Conservation (phyloP, 2,113 vertebrate species). For the Tetrax tetrax region DNA sequence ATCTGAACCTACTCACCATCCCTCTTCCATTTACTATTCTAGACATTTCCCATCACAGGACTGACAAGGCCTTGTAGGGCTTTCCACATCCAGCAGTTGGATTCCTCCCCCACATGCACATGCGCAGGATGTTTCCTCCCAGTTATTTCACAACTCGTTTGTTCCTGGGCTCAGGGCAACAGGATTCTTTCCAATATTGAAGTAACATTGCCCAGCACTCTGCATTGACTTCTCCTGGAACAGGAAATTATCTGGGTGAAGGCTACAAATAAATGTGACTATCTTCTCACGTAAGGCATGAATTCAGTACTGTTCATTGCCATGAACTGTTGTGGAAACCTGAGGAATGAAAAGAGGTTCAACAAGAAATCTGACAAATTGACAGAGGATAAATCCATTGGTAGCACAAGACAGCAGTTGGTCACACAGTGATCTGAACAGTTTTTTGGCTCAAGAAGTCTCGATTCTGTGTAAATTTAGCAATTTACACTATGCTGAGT, state of each 20-base stretch:
- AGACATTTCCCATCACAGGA: neutral
- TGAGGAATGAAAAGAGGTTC: neutral
- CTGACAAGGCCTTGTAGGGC: neutral
- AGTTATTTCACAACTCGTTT: rapidly evolving
- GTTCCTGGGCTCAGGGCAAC: neutral
- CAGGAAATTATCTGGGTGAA: neutral
- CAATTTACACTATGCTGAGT: neutral
- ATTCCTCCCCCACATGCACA: neutral
- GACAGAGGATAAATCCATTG: neutral
- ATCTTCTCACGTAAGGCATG: neutral
- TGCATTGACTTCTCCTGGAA: neutral
- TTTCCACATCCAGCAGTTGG: neutral
- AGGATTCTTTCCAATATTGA: neutral
- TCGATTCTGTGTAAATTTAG: slow-evolving; percentile 20
- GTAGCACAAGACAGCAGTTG: neutral
- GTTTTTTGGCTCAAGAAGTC: slow-evolving; percentile 8
- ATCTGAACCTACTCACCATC: neutral
- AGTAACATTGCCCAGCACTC: neutral
- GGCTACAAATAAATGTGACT: neutral
- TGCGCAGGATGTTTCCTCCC: neutral
- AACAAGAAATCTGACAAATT: neutral
- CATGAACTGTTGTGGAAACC: neutral
- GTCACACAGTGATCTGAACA: slow-evolving; percentile 10
- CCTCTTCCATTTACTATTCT: neutral
- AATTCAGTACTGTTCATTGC: neutral